Evolutionary conservation across 1,140 invertebrate genomes (phyloP).

Genomic region (Teleopsis dalmanni): DNA sequence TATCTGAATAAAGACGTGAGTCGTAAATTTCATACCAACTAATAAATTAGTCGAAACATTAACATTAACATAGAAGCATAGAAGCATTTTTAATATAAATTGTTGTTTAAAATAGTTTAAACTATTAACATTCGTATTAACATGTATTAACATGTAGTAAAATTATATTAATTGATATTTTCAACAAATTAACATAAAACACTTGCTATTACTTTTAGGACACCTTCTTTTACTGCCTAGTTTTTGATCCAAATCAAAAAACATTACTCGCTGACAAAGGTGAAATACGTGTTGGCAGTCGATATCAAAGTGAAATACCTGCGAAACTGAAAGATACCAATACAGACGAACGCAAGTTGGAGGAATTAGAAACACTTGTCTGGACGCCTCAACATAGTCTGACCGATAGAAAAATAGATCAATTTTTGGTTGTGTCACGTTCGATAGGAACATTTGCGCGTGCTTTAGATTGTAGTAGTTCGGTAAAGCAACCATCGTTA

Average conservation of each 20-base stretch:
- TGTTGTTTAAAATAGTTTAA: too few species aligned
- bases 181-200: too few species aligned
- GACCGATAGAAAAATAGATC: slow-evolving; percentile 94
- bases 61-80: too few species aligned
- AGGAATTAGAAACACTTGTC: slow-evolving; percentile 82
- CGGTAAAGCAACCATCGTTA: slow-evolving; percentile 94
- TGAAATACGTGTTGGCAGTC: slow-evolving; percentile 81
- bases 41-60: too few species aligned
- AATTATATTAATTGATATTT: slow-evolving; percentile 11
- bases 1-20: slow-evolving; percentile 94
- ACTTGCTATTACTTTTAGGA: slow-evolving; percentile 66
- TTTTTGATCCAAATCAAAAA: slow-evolving; percentile 98
- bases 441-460: slow-evolving; percentile 98
- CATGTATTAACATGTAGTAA: too few species aligned
- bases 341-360: slow-evolving; percentile 64
- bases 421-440: slow-evolving; percentile 94
- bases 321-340: slow-evolving; percentile 67
- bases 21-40: slow-evolving; percentile 31
- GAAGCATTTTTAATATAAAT: too few species aligned
- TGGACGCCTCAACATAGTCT: slow-evolving; percentile 89
- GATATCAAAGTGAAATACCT: slow-evolving; percentile 90
- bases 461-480: slow-evolving; percentile 95
- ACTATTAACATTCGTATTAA: not conserved
- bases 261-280: slow-evolving; percentile 97
- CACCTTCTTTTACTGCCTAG: slow-evolving; percentile 98